Percentiles rank a stretch among this genome's conserved stretches.
Evolutionary conservation across 2,888 invertebrate genomes (phyloP).

Genomic region (Drosophila macrospina): DNA sequence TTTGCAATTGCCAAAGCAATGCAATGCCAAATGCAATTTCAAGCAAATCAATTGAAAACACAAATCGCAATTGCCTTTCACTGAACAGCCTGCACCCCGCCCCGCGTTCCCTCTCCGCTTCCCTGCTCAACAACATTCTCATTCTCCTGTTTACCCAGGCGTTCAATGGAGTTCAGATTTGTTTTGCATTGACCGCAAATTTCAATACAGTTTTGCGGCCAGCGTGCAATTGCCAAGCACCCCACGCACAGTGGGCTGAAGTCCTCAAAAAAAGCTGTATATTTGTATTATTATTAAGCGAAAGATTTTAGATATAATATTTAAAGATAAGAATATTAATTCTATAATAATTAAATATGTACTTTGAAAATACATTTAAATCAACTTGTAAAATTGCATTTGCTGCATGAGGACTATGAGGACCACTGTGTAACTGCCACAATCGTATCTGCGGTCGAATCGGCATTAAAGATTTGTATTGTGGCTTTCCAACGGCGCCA

Average conservation of each 20-base stretch:
- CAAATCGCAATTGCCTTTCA: constrained; percentile 71
- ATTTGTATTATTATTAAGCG: too few relatives aligned
- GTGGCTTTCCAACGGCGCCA: constrained; percentile 60
- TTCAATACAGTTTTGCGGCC: constrained; percentile 76
- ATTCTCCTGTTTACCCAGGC: constrained; percentile 51
- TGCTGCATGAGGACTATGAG: neutral
- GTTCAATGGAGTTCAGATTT: constrained; percentile 71
- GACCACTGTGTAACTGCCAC: constrained; percentile 48
- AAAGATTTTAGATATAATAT: too few relatives aligned
- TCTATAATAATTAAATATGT: too few relatives aligned
- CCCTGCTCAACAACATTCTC: neutral
- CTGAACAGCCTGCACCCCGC: constrained; percentile 28
- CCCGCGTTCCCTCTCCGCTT: neutral
- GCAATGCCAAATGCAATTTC: constrained; percentile 74
- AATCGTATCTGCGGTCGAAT: constrained; percentile 64
- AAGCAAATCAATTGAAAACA: constrained; percentile 78
- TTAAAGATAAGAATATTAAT: too few relatives aligned
- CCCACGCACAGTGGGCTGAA: constrained; percentile 36
- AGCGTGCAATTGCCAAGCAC: constrained; percentile 50
- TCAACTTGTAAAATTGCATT: too few relatives aligned
- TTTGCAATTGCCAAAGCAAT: constrained; percentile 53
- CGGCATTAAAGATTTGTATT: constrained; percentile 78
- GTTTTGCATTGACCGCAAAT: constrained; percentile 79
- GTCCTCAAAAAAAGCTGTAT: too few relatives aligned
- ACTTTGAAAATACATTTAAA: too few relatives aligned